Evolutionary conservation across 2,113 vertebrate species (phyloP).

Genomic region (Lampris megalopsis): DNA sequence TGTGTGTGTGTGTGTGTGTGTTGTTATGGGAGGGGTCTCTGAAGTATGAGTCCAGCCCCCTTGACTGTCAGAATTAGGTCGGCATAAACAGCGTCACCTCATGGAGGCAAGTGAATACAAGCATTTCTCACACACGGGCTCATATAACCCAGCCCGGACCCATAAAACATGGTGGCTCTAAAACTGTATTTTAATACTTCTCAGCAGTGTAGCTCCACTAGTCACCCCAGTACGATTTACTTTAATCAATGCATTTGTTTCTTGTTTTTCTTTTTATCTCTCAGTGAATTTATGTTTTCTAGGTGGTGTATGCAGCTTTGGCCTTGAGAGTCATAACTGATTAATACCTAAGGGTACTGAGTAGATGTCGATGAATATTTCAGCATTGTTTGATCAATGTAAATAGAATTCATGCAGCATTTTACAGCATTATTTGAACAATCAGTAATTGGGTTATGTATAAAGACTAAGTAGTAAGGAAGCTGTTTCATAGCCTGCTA

Average conservation of each 20-base stretch:
- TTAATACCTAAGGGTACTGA: background rate
- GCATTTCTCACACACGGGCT: constrained; percentile 8
- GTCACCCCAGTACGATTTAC: background rate
- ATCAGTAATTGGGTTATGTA: background rate
- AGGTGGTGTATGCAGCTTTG: background rate
- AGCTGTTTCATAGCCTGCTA: background rate
- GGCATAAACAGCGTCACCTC: constrained; percentile 1
- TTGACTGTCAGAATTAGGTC: constrained; percentile 68
- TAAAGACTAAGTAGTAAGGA: background rate
- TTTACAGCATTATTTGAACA: background rate
- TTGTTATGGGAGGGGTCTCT: background rate
- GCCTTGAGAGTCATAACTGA: constrained; percentile 14
- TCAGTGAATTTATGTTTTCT: background rate
- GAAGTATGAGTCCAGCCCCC: background rate
- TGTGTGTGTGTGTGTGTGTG: no score
- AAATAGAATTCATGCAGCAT: constrained; percentile 15
- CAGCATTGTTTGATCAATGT: constrained; percentile 16
- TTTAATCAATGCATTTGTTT: background rate
- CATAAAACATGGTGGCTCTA: constrained; percentile 12
- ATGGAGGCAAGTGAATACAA: constrained; percentile 33
- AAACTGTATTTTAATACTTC: background rate
- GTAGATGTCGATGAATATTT: background rate
- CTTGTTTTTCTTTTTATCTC: background rate
- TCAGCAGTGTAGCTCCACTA: background rate
- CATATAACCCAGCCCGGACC: constrained; percentile 12